Conservation (phyloP, 2,797 vertebrate genomes). For the Aeoliscus strigatus region DNA sequence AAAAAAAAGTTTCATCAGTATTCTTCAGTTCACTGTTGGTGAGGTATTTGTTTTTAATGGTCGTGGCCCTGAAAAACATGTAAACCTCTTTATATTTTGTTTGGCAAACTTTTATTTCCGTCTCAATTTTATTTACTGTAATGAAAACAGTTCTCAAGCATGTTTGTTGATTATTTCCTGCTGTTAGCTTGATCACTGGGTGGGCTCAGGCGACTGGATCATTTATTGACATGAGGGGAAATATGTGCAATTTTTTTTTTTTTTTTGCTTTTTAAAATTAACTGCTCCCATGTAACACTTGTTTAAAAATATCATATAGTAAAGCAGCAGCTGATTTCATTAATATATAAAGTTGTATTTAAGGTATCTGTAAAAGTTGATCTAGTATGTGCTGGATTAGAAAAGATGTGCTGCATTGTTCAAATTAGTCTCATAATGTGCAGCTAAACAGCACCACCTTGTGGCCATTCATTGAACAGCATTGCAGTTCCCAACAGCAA, state of each 20-base stretch:
- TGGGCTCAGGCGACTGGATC: background rate
- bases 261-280: background rate
- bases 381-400: background rate
- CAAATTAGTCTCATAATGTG: constrained; percentile 21
- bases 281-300: background rate
- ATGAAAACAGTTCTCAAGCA: constrained; percentile 1
- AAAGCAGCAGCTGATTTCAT: background rate
- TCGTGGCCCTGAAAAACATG: background rate
- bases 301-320: background rate
- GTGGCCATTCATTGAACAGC: constrained; percentile 47
- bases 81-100: background rate
- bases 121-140: background rate
- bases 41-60: background rate
- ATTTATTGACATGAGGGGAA: too few relatives aligned
- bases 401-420: background rate
- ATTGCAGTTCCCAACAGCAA: background rate
- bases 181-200: background rate
- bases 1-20: background rate
- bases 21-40: background rate
- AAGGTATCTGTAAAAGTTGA: background rate
- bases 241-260: too few relatives aligned
- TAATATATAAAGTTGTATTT: background rate
- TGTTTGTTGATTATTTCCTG: background rate
- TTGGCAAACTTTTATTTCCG: background rate
- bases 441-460: constrained; percentile 56